phyloP scores from a whole-genome alignment of 2,888 invertebrate species.

The Acanthococcus lagerstroemiae region DNA sequence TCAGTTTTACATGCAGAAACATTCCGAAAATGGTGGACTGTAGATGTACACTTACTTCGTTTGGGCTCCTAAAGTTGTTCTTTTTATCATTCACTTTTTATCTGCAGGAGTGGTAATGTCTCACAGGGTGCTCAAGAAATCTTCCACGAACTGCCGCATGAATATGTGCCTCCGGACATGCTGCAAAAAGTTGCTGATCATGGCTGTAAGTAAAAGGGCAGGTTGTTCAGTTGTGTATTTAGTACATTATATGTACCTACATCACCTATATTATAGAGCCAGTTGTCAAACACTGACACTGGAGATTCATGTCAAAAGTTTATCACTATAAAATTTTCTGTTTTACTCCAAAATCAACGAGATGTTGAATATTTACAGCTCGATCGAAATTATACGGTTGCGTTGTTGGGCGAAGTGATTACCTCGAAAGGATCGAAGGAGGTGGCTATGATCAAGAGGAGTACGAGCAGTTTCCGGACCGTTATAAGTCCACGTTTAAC shows the following conservation, averaged over 20 bases:
- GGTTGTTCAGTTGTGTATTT: no score
- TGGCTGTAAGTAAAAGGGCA: slow-evolving; percentile 85
- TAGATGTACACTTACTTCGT: neutral
- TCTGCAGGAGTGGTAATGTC: slow-evolving; percentile 43
- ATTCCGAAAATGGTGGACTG: no score
- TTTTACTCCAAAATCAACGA: no score
- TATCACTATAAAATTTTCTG: no score
- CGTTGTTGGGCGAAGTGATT: slow-evolving; percentile 87
- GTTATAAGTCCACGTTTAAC: slow-evolving; percentile 91
- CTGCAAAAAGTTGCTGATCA: slow-evolving; percentile 91
- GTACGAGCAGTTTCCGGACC: slow-evolving; percentile 85
- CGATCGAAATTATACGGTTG: slow-evolving; percentile 93
- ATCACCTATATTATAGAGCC: no score
- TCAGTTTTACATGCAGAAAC: no score
- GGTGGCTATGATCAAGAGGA: slow-evolving; percentile 84
- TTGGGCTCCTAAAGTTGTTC: neutral
- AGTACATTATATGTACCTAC: no score
- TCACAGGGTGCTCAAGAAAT: slow-evolving; percentile 72
- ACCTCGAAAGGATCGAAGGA: slow-evolving; percentile 82
- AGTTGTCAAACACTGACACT: no score
- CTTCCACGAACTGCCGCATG: slow-evolving; percentile 92
- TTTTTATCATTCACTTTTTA: neutral
- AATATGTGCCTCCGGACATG: slow-evolving; percentile 93
- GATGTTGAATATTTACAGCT: slow-evolving; percentile 47
- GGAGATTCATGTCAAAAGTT: no score